Evolutionary conservation across 2,113 vertebrate genomes (phyloP).

Genomic region (Tupaia chinensis): DNA sequence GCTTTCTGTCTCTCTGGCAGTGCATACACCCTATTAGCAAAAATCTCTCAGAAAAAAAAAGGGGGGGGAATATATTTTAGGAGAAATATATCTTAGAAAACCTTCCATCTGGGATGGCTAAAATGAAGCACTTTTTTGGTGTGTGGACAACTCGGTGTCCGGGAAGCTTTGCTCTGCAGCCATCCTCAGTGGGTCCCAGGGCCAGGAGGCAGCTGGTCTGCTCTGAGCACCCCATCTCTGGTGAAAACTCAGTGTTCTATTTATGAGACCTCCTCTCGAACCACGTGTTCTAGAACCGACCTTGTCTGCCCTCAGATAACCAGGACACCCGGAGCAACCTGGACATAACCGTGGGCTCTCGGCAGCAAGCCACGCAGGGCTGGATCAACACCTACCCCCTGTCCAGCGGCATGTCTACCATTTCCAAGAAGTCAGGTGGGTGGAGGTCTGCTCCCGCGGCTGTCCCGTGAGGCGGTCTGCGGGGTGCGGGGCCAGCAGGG

Average conservation of each 20-base stretch:
- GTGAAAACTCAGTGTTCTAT: neutral
- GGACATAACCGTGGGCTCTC: conserved; percentile 94
- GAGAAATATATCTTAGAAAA: neutral
- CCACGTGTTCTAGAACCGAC: neutral
- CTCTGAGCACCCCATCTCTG: neutral
- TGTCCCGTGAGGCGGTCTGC: too few relatives aligned
- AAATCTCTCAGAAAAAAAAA: neutral
- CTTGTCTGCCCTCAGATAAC: conserved; percentile 89
- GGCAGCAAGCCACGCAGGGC: conserved; percentile 95
- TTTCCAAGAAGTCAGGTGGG: conserved; percentile 99
- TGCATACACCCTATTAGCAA: too few relatives aligned
- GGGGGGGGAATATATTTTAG: neutral
- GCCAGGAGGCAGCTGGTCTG: neutral
- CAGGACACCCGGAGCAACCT: conserved; percentile 96
- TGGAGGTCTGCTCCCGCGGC: neutral
- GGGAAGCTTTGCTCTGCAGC: neutral
- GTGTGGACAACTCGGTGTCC: neutral
- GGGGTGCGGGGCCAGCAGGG: neutral
- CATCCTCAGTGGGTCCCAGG: neutral
- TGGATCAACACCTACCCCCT: conserved; percentile 99
- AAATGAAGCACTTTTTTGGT: neutral
- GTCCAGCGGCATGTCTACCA: conserved; percentile 97
- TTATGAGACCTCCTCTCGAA: neutral
- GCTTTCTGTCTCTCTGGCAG: too few relatives aligned
- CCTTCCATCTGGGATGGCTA: neutral